A percentile compares a stretch with the other conserved stretches of the same genome.
Conservation (phyloP, 2,888 invertebrate genomes). For the Dromius quadrimaculatus region DNA sequence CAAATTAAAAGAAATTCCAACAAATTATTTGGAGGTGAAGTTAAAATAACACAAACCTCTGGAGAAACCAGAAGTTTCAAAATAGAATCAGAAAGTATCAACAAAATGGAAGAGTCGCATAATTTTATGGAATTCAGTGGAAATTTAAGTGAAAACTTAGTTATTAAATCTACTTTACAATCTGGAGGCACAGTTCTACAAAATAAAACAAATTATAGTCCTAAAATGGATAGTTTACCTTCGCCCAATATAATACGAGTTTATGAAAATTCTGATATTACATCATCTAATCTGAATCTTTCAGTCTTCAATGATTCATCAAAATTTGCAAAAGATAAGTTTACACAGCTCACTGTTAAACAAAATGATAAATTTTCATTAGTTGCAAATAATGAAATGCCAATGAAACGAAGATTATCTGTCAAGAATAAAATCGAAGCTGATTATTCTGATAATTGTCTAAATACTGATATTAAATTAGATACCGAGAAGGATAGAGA, state of each 20-base stretch:
- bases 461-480: neutral
- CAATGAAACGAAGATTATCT: conserved; percentile 33
- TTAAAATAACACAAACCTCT: conserved; percentile 78
- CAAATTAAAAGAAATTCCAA: conserved; percentile 63
- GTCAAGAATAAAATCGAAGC: conserved; percentile 36
- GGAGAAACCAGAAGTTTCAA: conserved; percentile 74
- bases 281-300: conserved; percentile 62
- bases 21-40: conserved; percentile 84
- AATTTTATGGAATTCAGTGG: conserved; percentile 59
- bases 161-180: conserved; percentile 84
- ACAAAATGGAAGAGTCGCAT: conserved; percentile 57
- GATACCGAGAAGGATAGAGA: conserved; percentile 43
- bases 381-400: conserved; percentile 45
- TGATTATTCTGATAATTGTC: conserved; percentile 22
- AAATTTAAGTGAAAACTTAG: conserved; percentile 69
- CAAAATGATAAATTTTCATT: conserved; percentile 40
- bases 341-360: conserved; percentile 4
- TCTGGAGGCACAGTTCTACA: conserved; percentile 82
- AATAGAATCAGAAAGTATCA: conserved; percentile 61
- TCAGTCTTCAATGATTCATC: conserved; percentile 57
- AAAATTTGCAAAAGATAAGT: conserved; percentile 54
- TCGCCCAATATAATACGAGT: conserved; percentile 62
- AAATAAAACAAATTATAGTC: conserved; percentile 61
- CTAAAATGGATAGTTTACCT: conserved; percentile 57
- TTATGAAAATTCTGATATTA: conserved; percentile 60